These are phyloP conservation scores for Eupithecia subfuscata DNA, from an alignment of 2,888 invertebrate species.

Conservation along the genomic window DNA sequence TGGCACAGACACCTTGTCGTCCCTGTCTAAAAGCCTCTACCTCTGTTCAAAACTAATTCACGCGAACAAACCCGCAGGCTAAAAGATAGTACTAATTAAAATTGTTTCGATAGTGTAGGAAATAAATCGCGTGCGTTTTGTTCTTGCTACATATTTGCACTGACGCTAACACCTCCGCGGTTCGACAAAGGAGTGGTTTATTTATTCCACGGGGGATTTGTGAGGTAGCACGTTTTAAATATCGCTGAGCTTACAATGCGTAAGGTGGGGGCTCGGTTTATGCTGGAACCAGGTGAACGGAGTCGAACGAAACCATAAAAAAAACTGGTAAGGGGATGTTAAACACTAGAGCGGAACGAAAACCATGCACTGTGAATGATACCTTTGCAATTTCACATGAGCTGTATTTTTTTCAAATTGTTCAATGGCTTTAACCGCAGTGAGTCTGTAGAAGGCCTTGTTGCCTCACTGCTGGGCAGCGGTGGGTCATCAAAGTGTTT, in stretches of 20 bases:
- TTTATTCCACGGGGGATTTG: conserved; percentile 60
- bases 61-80: conserved; percentile 36
- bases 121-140: conserved; percentile 69
- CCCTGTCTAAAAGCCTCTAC: neutral
- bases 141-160: conserved; percentile 71
- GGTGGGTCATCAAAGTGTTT: neutral
- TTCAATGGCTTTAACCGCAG: neutral
- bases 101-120: conserved; percentile 66
- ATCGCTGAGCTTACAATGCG: conserved; percentile 50
- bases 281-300: neutral
- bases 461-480: neutral
- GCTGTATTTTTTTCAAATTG: neutral
- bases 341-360: neutral
- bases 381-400: neutral
- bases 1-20: neutral
- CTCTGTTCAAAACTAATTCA: conserved; percentile 15
- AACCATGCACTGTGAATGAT: neutral
- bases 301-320: neutral
- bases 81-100: conserved; percentile 66
- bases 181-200: conserved; percentile 57
- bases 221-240: conserved; percentile 66
- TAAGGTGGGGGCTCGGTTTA: conserved; percentile 20
- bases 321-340: neutral
- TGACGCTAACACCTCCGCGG: conserved; percentile 69
- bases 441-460: neutral